Evolutionary conservation across 2,888 invertebrate genomes (phyloP), one percentile per base, ranked within the genome.

Genomic region (Synergus laeviventris): DNA sequence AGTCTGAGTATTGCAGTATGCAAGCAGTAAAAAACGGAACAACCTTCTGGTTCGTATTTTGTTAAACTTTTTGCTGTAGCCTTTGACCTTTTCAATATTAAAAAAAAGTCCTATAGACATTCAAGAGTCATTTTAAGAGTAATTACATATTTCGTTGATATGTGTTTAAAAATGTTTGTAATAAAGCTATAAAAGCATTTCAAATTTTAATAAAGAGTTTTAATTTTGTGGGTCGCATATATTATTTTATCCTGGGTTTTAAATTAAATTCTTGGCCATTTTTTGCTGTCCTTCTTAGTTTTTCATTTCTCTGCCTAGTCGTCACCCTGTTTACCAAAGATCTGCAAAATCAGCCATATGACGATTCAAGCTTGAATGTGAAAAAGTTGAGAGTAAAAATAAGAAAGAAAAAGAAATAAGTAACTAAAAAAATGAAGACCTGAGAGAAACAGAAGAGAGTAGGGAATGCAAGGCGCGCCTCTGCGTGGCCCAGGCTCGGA

Each of bases 401-500:
- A 24, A 21, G 18, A 21, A 42, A 42, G 31, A 70, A 70, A 24
- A 11, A 49, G 31, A 49, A 31, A 70, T 70, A 70, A 70, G 49
- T 70, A 70, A 70, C 31, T 70, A 70, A 70, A 36, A 31, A 70
- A 70, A 70, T 70, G 36, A 70, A 70, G 49, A 70, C 24, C 70
- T 31, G 49, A 70, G 49, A 70, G 45, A 49, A 49, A 49, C 24
- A 42, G 70, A 36, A 31, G 61, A 62, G 38, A 38, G 62, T 8
- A 31, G 70, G 45, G 70, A 42, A 42, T 42, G 42, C 39, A 42
- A 70, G 45, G 66, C 66, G 66, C 66, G 66, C 24, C 66, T 45
- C 21, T 42, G 66, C 66, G 66, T 66, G 45, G 66, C 45, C 66
- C 62, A 64, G 61, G 64, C 81, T 79, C 73, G 64, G 79, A 76